phyloP scores from a whole-genome alignment of 2,797 vertebrate species.

The Mus minutoides region DNA sequence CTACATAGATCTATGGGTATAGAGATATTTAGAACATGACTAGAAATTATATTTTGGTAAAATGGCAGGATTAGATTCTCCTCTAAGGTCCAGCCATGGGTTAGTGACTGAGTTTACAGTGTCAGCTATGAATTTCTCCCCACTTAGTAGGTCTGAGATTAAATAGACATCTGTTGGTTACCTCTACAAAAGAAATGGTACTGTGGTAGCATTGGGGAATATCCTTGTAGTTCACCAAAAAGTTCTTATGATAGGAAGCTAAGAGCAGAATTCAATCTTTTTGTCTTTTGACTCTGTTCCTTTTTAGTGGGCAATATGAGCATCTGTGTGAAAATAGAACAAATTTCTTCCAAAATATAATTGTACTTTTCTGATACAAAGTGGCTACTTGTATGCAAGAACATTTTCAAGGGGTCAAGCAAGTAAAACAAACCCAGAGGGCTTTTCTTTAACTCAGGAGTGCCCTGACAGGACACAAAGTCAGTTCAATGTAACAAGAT shows the following conservation, averaged over 20 bases:
- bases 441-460: not conserved
- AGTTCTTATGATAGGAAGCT: not conserved
- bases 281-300: not conserved
- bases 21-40: not conserved
- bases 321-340: slow-evolving; percentile 28
- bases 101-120: not conserved
- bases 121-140: not conserved
- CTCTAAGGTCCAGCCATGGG: not conserved
- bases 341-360: slow-evolving; percentile 2
- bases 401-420: not conserved
- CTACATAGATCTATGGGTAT: not conserved
- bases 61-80: not conserved
- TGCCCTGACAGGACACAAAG: not conserved
- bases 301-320: slow-evolving; percentile 14
- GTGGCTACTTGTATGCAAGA: not conserved
- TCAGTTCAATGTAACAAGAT: not conserved
- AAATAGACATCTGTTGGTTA: not conserved
- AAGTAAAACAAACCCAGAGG: not conserved
- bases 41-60: not conserved
- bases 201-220: not conserved
- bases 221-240: not conserved
- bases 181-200: not conserved
- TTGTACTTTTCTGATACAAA: not conserved
- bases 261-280: not conserved
- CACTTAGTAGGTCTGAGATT: not conserved